A percentile compares a stretch with the other conserved stretches of the same genome.
These are phyloP conservation scores for Phoeniculus purpureus DNA, from an alignment of 2,797 vertebrate genomes.

Conservation along the genomic window DNA sequence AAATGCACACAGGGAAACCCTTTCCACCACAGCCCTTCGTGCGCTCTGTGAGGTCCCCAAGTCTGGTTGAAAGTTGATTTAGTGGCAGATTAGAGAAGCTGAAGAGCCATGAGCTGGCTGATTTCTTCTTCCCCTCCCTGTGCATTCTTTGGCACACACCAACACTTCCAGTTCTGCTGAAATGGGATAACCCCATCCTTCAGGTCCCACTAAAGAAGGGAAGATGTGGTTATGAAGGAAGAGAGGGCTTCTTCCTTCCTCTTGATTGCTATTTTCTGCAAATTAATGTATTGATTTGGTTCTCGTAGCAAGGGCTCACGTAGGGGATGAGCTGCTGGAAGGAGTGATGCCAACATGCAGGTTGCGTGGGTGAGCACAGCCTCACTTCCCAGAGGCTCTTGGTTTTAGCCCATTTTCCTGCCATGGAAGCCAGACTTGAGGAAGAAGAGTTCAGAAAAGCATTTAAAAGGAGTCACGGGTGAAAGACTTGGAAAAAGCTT, in stretches of 20 bases:
- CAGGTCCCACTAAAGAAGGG: not conserved
- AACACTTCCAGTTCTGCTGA: not conserved
- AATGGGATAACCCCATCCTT: not conserved
- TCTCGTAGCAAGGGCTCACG: not conserved
- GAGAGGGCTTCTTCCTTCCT: not conserved
- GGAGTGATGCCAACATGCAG: not conserved
- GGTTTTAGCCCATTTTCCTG: not conserved
- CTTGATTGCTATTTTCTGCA: not conserved
- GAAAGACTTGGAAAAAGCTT: not conserved
- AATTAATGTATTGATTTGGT: not conserved
- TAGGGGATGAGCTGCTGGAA: not conserved
- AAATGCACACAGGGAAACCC: not conserved
- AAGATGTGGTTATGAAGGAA: not conserved
- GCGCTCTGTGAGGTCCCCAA: not conserved
- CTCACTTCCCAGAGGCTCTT: not conserved
- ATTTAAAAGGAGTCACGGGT: not conserved
- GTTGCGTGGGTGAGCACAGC: not conserved
- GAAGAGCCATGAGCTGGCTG: rapidly evolving
- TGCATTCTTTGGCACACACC: not conserved
- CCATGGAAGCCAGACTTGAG: not conserved
- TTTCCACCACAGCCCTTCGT: not conserved
- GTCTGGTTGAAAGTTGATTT: not conserved
- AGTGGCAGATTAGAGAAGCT: not conserved
- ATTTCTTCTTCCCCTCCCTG: not conserved
- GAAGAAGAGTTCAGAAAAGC: not conserved